Evolutionary conservation across 1,140 invertebrate species (phyloP).

Genomic region (Oncopeltus fasciatus): DNA sequence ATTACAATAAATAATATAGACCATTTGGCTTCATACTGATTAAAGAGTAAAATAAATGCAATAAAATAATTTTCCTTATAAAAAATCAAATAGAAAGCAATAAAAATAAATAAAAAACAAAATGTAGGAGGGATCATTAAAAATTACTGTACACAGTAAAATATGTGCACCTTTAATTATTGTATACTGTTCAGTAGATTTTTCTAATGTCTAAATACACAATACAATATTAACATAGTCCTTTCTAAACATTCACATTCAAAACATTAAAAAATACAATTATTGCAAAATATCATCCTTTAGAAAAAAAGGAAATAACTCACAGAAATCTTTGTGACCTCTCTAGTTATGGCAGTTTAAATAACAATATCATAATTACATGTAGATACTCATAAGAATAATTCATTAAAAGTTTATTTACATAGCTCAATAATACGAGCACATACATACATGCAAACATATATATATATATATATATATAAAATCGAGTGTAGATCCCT

Average conservation of each 20-base stretch:
- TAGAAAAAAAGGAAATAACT: background rate
- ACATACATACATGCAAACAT: constrained; percentile 1
- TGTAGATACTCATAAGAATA: constrained; percentile 5
- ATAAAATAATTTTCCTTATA: background rate
- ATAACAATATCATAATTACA: background rate
- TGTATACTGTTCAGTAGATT: background rate
- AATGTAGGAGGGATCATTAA: constrained; percentile 10
- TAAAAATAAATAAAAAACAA: too few relatives aligned
- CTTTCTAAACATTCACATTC: constrained; percentile 6
- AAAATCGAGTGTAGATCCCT: too few relatives aligned
- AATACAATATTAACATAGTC: constrained; percentile 6
- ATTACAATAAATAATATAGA: background rate
- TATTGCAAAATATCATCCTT: constrained; percentile 11
- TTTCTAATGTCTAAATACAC: background rate
- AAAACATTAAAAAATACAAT: constrained; percentile 10
- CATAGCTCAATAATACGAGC: background rate
- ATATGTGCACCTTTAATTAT: background rate
- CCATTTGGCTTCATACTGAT: background rate
- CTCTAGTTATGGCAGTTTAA: constrained; percentile 3
- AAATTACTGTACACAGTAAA: background rate
- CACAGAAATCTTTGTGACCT: constrained; percentile 1
- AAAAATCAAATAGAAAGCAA: too few relatives aligned
- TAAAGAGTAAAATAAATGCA: constrained; percentile 3
- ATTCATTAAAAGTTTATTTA: constrained; percentile 12
- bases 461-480: constrained; percentile 4